These are phyloP conservation scores for Eremobia ochroleuca DNA, from an alignment of 2,888 invertebrate species.

Conservation along the genomic window DNA sequence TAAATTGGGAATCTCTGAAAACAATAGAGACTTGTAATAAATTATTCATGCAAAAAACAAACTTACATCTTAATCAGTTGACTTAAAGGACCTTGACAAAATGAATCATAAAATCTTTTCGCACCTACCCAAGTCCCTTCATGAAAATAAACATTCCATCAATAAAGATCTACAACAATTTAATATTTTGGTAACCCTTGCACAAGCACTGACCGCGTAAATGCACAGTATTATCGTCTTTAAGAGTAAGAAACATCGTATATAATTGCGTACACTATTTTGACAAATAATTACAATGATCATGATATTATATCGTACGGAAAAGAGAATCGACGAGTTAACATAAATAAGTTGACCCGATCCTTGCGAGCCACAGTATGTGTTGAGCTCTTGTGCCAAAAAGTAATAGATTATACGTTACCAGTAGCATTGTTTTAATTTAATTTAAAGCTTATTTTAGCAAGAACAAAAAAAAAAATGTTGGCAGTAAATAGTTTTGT, in stretches of 20 bases:
- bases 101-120: neutral
- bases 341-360: slow-evolving; percentile 80
- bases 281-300: slow-evolving; percentile 54
- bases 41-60: neutral
- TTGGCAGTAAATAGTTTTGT: slow-evolving; percentile 73
- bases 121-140: neutral
- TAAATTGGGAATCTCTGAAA: neutral
- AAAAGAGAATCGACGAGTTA: slow-evolving; percentile 63
- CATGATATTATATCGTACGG: slow-evolving; percentile 59
- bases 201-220: slow-evolving; percentile 3
- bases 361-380: slow-evolving; percentile 76
- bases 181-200: slow-evolving; percentile 42
- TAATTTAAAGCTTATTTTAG: slow-evolving; percentile 16
- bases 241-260: slow-evolving; percentile 39
- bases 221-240: slow-evolving; percentile 53
- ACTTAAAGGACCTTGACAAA: neutral
- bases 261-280: slow-evolving; percentile 48
- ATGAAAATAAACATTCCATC: slow-evolving; percentile 15
- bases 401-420: slow-evolving; percentile 58
- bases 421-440: slow-evolving; percentile 38
- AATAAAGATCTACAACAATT: slow-evolving; percentile 5
- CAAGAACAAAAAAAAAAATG: slow-evolving; percentile 71
- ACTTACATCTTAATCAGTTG: neutral
- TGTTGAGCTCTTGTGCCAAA: slow-evolving; percentile 77
- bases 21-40: neutral